phyloP scores from a whole-genome alignment of 2,113 vertebrate species.

The Apodemus speciosus region DNA sequence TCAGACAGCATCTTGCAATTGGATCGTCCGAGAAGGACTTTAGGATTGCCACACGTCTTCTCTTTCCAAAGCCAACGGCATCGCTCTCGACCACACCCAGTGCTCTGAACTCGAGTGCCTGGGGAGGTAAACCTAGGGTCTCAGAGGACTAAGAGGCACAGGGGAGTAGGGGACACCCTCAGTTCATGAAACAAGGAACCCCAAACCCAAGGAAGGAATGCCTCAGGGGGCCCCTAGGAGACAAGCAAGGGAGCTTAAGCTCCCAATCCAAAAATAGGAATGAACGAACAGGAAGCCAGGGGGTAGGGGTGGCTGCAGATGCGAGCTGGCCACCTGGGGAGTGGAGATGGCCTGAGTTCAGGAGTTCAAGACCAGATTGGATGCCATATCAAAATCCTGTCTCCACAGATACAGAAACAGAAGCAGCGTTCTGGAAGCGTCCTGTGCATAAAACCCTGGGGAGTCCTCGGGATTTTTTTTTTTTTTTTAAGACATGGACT shows the following conservation, averaged over 20 bases:
- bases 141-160: background rate
- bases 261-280: background rate
- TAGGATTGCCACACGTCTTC: background rate
- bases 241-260: background rate
- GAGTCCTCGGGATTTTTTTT: background rate
- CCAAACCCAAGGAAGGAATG: background rate
- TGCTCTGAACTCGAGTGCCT: background rate
- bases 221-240: background rate
- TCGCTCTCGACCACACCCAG: background rate
- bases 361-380: background rate
- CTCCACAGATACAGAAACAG: background rate
- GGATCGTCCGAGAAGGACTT: background rate
- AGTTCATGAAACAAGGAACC: background rate
- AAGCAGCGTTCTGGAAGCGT: background rate
- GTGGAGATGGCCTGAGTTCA: background rate
- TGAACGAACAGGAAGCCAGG: background rate
- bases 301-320: background rate
- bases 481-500: background rate
- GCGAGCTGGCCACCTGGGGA: background rate
- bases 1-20: background rate
- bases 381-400: background rate
- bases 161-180: background rate
- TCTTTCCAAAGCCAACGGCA: constrained; percentile 1
- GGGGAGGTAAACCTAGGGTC: background rate
- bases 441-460: background rate